Conservation (phyloP, 2,113 vertebrate genomes). For the Motacilla alba region DNA sequence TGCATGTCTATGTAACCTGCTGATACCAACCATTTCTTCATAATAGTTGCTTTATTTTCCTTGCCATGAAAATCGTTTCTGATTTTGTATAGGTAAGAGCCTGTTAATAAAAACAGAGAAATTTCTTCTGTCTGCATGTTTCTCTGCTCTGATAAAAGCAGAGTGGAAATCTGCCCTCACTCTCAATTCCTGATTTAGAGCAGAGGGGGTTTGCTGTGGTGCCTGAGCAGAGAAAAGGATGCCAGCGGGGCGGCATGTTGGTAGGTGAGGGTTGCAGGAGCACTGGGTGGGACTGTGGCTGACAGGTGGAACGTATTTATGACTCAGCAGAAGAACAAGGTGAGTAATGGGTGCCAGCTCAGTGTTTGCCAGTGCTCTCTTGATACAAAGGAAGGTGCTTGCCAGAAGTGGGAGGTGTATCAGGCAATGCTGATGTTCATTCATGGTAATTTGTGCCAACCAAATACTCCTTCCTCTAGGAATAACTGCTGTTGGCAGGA, state of each 20-base stretch:
- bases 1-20: slow-evolving; percentile 63
- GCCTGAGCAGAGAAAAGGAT: not conserved
- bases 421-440: not conserved
- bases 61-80: not conserved
- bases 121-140: not conserved
- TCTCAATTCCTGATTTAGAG: not conserved
- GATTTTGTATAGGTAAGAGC: not conserved
- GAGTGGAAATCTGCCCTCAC: not conserved
- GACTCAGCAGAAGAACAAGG: not conserved
- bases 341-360: not conserved
- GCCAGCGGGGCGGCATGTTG: not conserved
- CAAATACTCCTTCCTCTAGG: slow-evolving; percentile 10
- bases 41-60: slow-evolving; percentile 19
- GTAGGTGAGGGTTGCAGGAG: not conserved
- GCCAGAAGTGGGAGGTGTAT: slow-evolving; percentile 13
- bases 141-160: not conserved
- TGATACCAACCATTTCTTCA: slow-evolving; percentile 46
- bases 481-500: slow-evolving; percentile 3
- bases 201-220: not conserved
- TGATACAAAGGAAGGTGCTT: not conserved
- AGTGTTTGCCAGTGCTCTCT: slow-evolving; percentile 11
- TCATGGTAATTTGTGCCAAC: not conserved
- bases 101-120: not conserved
- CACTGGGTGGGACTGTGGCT: not conserved
- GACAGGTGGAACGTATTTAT: not conserved